phyloP scores from a whole-genome alignment of 2,113 vertebrate genomes.

The Taxidea taxus region DNA sequence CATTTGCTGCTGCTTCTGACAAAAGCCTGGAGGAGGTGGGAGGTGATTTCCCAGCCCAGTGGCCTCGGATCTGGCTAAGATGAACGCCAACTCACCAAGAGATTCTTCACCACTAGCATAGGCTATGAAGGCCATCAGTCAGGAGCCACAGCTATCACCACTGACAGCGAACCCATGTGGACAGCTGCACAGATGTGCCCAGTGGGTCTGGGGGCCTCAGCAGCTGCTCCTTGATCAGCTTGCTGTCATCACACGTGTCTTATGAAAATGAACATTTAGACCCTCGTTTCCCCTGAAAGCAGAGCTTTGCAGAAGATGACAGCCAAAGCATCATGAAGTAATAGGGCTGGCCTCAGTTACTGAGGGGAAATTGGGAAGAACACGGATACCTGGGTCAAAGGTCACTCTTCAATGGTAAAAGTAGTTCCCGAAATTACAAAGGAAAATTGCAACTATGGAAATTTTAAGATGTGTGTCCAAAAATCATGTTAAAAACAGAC shows the following conservation, averaged over 20 bases:
- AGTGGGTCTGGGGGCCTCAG: too few relatives aligned
- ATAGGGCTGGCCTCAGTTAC: background rate
- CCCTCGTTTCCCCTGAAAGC: background rate
- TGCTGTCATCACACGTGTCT: background rate
- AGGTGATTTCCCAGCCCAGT: background rate
- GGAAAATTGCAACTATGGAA: background rate
- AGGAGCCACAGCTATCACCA: background rate
- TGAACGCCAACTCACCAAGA: background rate
- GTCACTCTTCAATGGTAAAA: background rate
- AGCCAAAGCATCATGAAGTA: background rate
- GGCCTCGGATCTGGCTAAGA: background rate
- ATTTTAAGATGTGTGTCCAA: background rate
- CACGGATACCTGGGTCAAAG: background rate
- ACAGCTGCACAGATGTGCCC: too few relatives aligned
- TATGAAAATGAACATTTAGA: background rate
- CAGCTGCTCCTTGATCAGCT: too few relatives aligned
- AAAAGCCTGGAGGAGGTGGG: background rate
- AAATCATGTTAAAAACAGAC: background rate
- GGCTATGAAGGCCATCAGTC: background rate
- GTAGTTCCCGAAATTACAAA: background rate
- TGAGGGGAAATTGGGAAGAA: background rate
- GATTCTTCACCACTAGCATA: background rate
- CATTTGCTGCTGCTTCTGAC: background rate
- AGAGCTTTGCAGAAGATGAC: background rate
- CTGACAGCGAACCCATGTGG: background rate